Conservation (phyloP, 23 tunicate species). For the Oikopleura albicans region DNA sequence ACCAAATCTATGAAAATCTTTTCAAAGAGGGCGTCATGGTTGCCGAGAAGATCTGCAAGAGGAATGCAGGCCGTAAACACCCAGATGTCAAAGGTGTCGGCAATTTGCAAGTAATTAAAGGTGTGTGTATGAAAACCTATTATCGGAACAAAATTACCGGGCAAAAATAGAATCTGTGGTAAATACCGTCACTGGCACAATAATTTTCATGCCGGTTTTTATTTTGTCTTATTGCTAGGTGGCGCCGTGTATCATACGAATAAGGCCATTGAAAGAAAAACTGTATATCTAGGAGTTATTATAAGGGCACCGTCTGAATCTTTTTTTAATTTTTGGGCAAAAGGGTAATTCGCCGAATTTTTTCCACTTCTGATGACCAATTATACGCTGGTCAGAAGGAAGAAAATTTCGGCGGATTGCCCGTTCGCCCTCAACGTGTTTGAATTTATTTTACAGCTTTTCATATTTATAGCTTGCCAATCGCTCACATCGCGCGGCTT, state of each 20-base stretch:
- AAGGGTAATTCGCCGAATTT: no score
- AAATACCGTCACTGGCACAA: no score
- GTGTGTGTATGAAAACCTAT: slow-evolving; percentile 24
- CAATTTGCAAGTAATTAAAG: slow-evolving; percentile 69
- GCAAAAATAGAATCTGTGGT: neutral
- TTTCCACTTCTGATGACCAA: neutral
- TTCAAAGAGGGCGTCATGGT: slow-evolving; percentile 88
- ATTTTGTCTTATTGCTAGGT: no score
- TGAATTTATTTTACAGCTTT: no score
- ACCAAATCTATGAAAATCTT: slow-evolving; percentile 43
- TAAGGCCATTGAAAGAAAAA: no score
- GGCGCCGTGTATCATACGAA: no score
- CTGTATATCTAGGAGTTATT: no score
- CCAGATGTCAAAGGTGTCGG: slow-evolving; percentile 36
- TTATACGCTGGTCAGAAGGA: neutral
- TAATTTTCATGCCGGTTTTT: no score
- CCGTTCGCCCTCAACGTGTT: no score
- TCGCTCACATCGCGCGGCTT: slow-evolving; percentile 71
- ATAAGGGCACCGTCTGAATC: no score
- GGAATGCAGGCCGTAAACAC: slow-evolving; percentile 19
- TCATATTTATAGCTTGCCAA: slow-evolving; percentile 16
- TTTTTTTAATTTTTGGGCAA: neutral
- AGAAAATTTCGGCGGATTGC: no score
- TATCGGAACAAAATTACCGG: neutral
- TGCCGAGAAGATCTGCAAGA: slow-evolving; percentile 32